Evolutionary conservation across 2,888 invertebrate species (phyloP), one percentile per base, ranked within the genome.

Genomic region (Schizaphis graminum): DNA sequence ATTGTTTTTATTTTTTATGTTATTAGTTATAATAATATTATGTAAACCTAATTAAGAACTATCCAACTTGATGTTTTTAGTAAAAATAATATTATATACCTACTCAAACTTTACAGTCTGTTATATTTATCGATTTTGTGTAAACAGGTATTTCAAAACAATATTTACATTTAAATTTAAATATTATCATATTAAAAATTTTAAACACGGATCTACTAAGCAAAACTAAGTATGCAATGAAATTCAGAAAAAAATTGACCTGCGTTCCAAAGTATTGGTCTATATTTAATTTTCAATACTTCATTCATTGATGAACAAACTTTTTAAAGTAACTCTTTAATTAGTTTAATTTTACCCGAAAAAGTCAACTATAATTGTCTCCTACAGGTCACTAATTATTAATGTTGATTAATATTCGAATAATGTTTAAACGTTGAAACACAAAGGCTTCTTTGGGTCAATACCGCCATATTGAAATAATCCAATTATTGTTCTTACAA

Each of bases 1-100:
- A 90, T 86, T 89, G 84, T 85, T 86, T 94, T 91, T 86, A 86
- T 90, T 94, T 61, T 84, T 67, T 44, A 56, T 77, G 84, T 90
- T 90, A 90, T 89, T 61, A 89, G 44, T 77, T 90, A 49, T 92
- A 41, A 41, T 77, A 87, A 26, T 92, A 86, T 44, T 67, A 88
- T 87, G 49, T 87, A 87, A 87, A 86, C 47, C 41, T 85, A 91
- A 85, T 85, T 91, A 85, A 85, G 56, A 92, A 92, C 61, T 89
- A 84, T 92, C 53, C 35, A 35, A 47, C 35, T 57, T 87, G 16
- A 67, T 87, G 86, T 87, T 88, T 67, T 67, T 88, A 87, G 86
- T 67, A 87, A 26, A 88, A 84, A 86, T 47, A 86, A 86, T 92
- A 86, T 77, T 89, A 86, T 85, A 53, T 26, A 89, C 89, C 53